phyloP scores from a whole-genome alignment of 2,888 invertebrate species.

The Anarsia innoxiella region DNA sequence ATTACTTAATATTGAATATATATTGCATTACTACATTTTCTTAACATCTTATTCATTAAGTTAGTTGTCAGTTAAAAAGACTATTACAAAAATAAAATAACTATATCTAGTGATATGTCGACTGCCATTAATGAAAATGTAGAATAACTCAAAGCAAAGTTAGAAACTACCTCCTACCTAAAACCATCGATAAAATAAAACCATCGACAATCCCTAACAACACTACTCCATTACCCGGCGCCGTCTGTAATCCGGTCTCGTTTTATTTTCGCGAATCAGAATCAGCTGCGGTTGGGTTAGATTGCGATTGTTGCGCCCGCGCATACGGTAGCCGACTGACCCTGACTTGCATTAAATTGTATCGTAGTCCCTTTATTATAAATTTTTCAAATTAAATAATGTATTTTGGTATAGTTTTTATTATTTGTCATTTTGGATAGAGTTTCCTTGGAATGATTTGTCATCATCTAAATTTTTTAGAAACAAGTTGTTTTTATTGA shows the following conservation, averaged over 20 bases:
- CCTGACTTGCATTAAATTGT: constrained; percentile 9
- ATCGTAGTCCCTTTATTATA: too few relatives aligned
- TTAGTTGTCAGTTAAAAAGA: background rate
- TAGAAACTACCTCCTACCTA: background rate
- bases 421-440: too few relatives aligned
- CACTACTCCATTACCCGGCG: constrained; percentile 59
- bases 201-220: constrained; percentile 22
- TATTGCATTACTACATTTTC: background rate
- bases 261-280: constrained; percentile 72
- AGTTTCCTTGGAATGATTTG: too few relatives aligned
- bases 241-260: constrained; percentile 60
- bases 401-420: too few relatives aligned
- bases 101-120: background rate
- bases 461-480: too few relatives aligned
- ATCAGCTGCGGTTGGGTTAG: constrained; percentile 58
- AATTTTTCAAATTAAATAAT: too few relatives aligned
- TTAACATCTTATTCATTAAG: constrained; percentile 7
- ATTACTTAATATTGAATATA: background rate
- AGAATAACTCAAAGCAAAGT: background rate
- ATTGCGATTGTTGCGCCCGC: constrained; percentile 29
- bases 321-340: constrained; percentile 14
- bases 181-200: constrained; percentile 21
- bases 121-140: background rate
- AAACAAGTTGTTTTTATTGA: too few relatives aligned
- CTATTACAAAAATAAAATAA: background rate